phyloP scores from a whole-genome alignment of 2,113 vertebrate genomes.

The Theristicus caerulescens region DNA sequence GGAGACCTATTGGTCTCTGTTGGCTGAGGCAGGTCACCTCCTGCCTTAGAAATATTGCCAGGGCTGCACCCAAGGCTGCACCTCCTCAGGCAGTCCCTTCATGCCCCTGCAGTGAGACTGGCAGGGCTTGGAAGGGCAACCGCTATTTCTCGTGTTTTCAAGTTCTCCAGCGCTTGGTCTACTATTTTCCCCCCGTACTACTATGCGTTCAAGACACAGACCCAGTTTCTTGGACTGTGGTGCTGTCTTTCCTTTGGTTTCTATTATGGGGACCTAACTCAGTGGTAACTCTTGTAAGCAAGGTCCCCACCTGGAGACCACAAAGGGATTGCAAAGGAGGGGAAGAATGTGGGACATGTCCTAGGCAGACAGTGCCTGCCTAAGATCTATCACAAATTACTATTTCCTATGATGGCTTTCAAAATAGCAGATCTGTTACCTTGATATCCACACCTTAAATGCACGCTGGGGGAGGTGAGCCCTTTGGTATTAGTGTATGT shows the following conservation, averaged over 20 bases:
- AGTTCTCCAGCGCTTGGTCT: not conserved
- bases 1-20: not conserved
- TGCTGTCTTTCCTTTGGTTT: not conserved
- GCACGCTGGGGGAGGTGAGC: not conserved
- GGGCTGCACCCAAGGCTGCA: not conserved
- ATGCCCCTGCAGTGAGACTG: not conserved
- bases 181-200: accelerated
- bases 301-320: not conserved
- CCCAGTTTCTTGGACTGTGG: not conserved
- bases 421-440: not conserved
- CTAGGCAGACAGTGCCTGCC: not conserved
- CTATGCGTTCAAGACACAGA: not conserved
- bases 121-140: not conserved
- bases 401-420: not conserved
- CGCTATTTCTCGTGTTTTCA: not conserved
- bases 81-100: not conserved
- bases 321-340: not conserved
- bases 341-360: not conserved
- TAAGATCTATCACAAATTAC: not conserved
- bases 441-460: not conserved
- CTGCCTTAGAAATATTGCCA: not conserved
- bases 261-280: not conserved
- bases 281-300: not conserved
- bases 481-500: not conserved
- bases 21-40: not conserved